Evolutionary conservation across 1,140 invertebrate genomes (phyloP).

Genomic region (Drosophila nikananu): DNA sequence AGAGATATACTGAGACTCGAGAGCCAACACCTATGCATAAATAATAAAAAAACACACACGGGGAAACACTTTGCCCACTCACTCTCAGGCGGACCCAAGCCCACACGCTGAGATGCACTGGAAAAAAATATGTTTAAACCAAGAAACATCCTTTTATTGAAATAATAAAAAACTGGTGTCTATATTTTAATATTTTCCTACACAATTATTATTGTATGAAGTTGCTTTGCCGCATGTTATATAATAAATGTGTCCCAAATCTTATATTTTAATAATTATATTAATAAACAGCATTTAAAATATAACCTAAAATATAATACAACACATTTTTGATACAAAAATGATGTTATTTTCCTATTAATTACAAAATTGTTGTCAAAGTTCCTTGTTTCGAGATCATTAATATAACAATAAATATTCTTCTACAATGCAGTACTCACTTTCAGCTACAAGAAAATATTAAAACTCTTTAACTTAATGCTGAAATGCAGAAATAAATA

Average conservation of each 20-base stretch:
- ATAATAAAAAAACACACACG: slow-evolving; percentile 69
- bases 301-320: no score
- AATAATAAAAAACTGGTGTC: no score
- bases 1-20: slow-evolving; percentile 43
- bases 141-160: neutral
- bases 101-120: slow-evolving; percentile 12
- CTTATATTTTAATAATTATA: neutral
- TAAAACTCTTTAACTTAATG: no score
- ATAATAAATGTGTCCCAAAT: neutral
- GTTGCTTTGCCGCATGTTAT: neutral
- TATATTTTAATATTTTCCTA: no score
- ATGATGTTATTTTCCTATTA: neutral
- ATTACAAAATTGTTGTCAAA: neutral
- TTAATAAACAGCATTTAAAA: neutral
- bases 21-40: slow-evolving; percentile 79
- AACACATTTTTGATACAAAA: neutral
- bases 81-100: neutral
- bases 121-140: neutral
- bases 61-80: slow-evolving; percentile 13
- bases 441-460: neutral
- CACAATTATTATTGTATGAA: neutral
- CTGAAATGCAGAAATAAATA: neutral
- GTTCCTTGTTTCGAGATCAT: neutral
- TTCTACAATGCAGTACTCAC: no score
- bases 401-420: no score